Evolutionary conservation across 1,140 invertebrate genomes (phyloP).

Genomic region (Drosophila lacertosa): DNA sequence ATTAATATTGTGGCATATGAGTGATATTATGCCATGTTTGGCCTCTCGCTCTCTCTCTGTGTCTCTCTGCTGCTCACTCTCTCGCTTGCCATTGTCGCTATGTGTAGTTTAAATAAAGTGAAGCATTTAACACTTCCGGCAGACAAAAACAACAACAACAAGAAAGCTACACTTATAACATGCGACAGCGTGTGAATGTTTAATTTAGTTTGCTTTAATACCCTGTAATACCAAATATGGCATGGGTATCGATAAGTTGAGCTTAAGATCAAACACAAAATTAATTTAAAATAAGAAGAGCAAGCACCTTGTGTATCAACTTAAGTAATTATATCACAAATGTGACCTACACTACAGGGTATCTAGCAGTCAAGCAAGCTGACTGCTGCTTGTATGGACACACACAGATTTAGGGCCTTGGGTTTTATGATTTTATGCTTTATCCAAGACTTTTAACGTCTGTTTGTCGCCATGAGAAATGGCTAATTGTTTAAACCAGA

Average conservation of each 20-base stretch:
- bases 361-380: neutral
- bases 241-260: neutral
- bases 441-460: neutral
- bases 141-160: constrained; percentile 50
- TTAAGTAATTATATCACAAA: too few species aligned
- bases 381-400: neutral
- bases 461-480: constrained; percentile 10
- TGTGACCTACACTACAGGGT: neutral
- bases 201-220: constrained; percentile 41
- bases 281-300: too few species aligned
- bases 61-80: constrained; percentile 11
- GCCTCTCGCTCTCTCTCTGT: constrained; percentile 11
- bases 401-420: constrained; percentile 7
- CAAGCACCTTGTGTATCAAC: too few species aligned
- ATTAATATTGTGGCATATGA: constrained; percentile 79
- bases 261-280: neutral
- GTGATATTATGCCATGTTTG: constrained; percentile 58
- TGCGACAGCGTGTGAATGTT: constrained; percentile 77
- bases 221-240: neutral
- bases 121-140: constrained; percentile 82
- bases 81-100: constrained; percentile 22
- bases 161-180: constrained; percentile 37
- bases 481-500: constrained; percentile 25
- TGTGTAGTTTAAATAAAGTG: constrained; percentile 78
- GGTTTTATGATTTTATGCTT: constrained; percentile 1